Base-by-base conservation (phyloP, 2,113 vertebrate genomes). In the Myotis lucifugus region DNA sequence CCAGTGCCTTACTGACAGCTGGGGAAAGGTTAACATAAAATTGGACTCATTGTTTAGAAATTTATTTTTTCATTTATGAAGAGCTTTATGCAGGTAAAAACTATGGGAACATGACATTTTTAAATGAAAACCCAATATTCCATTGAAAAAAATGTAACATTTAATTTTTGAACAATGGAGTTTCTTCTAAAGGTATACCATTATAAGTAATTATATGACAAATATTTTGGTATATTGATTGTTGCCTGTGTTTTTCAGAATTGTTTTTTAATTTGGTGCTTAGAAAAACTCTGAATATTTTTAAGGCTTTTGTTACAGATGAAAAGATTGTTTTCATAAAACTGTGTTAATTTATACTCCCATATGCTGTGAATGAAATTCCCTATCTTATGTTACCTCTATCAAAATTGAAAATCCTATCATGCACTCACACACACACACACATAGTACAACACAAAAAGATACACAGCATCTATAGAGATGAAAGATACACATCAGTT, bases 161-260 rank as follows among this genome's bases (percentile, higher is more conserved):
- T 78, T 88, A 84, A 64, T 79, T 90, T 83, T 88, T 85, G 29
- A 64, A 46, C 3, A 61, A 10, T 50, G 37, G 50, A 5, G 6
- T 74, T 76, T 79, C n/a, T 69, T 88, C 91, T 19, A 79, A 88
- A 37, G 88, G 70, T 77, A 77, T 61, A 14, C 1, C 6, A 50
- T 70, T 90, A 67, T 70, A n/a, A 66, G 85, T 91, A 61, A 88
- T 88, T 88, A 84, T 27, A 72, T 73, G 13, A 29, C 72, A 59
- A 54, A 15, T 83, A 15, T 37, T 6, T 21, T 83, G 83, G 34
- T 37, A 74, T 69, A 13, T 88, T 85, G 37, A 72, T 56, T 64
- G 0, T 79, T 48, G 0, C 14, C 25, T 70, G 7, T 9, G 61
- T 74, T 54, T 89, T 67, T 19, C 18, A 78, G 14, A 27, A 88